Evolutionary conservation across 2,888 invertebrate genomes (phyloP).

Genomic region (Pyrgus malvae): DNA sequence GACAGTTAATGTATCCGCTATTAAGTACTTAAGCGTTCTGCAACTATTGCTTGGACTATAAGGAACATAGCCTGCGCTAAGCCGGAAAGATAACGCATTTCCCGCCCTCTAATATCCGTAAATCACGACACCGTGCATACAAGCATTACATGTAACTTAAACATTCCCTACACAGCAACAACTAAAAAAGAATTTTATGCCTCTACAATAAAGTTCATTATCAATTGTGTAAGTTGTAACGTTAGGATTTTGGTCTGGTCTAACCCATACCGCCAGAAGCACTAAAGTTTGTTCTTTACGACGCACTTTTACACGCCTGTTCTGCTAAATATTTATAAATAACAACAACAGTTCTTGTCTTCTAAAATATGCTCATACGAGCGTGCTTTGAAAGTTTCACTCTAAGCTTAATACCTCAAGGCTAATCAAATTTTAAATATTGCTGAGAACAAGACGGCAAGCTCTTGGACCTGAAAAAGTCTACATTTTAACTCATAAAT

Average conservation of each 20-base stretch:
- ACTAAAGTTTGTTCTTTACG: slow-evolving; percentile 37
- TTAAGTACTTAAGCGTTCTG: no score
- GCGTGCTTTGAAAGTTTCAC: neutral
- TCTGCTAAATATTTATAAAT: slow-evolving; percentile 22
- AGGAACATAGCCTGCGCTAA: slow-evolving; percentile 11
- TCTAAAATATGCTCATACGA: neutral
- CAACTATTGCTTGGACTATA: no score
- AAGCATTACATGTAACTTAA: slow-evolving; percentile 1
- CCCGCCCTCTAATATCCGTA: slow-evolving; percentile 22
- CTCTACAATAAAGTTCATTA: neutral
- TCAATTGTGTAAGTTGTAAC: neutral
- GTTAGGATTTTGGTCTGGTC: slow-evolving; percentile 12
- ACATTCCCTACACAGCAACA: neutral
- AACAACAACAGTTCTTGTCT: neutral
- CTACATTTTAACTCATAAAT: no score
- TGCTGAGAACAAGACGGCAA: no score
- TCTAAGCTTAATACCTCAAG: no score
- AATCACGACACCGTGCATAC: slow-evolving; percentile 18
- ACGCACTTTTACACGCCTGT: slow-evolving; percentile 30
- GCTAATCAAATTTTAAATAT: no score
- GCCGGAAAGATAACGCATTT: slow-evolving; percentile 22
- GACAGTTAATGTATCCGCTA: no score
- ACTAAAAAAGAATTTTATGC: neutral
- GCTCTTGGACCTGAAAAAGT: no score
- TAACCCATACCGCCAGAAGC: slow-evolving; percentile 31